Percentiles rank a stretch among this genome's conserved stretches.
phyloP scores from a whole-genome alignment of 2,888 invertebrate species.

The Salticus scenicus region DNA sequence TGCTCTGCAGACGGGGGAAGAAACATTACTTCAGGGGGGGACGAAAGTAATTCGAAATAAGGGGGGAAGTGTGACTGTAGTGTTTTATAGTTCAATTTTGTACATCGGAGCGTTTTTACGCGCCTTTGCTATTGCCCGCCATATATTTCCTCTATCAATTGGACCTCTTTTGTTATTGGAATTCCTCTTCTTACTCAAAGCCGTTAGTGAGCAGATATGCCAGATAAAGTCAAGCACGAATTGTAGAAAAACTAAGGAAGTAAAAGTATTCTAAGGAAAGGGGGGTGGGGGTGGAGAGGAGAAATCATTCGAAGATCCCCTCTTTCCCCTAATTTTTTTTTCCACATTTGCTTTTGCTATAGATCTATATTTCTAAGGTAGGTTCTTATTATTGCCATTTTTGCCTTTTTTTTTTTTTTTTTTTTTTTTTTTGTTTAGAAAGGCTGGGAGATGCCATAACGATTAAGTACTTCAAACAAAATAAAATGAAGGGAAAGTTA shows the following conservation, averaged over 20 bases:
- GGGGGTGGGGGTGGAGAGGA: not conserved
- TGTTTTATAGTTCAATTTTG: constrained; percentile 70
- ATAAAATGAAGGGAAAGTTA: not conserved
- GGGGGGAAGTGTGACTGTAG: constrained; percentile 55
- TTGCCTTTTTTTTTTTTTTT: not conserved
- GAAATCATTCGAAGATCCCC: not conserved
- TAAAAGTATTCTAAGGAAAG: not conserved
- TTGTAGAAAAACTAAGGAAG: constrained; percentile 45
- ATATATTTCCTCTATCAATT: constrained; percentile 69
- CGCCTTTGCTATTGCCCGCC: constrained; percentile 53
- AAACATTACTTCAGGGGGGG: not conserved
- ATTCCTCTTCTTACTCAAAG: constrained; percentile 53
- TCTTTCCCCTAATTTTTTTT: constrained; percentile 36
- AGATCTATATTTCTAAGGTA: not conserved
- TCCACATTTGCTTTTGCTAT: constrained; percentile 30
- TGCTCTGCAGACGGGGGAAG: constrained; percentile 22
- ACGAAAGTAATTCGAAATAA: constrained; percentile 7
- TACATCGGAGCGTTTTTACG: constrained; percentile 64
- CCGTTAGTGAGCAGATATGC: constrained; percentile 52
- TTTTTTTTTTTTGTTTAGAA: not conserved
- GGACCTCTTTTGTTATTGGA: constrained; percentile 65
- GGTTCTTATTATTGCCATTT: constrained; percentile 30
- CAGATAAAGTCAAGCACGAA: constrained; percentile 62
- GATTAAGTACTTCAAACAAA: constrained; percentile 10
- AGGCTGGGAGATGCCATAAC: not conserved